Conservation (phyloP, 2,113 vertebrate species). For the Sinocyclocheilus grahami region DNA sequence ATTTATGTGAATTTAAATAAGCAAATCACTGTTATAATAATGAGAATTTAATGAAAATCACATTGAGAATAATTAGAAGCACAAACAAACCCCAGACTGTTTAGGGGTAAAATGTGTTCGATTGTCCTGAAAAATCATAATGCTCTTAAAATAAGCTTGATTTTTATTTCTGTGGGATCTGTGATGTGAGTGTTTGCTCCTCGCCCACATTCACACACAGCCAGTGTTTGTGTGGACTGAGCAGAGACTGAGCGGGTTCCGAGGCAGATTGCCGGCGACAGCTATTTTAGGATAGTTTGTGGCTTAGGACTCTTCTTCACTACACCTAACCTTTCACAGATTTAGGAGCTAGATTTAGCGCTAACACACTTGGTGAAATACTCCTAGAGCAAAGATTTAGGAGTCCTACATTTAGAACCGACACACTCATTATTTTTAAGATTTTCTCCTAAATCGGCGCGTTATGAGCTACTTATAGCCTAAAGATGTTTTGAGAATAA, state of each 20-base stretch:
- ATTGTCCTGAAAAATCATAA: background rate
- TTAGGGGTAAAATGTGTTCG: background rate
- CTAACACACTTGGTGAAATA: too few relatives aligned
- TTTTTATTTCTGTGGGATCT: background rate
- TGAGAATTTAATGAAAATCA: background rate
- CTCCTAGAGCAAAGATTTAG: too few relatives aligned
- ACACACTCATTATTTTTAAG: too few relatives aligned
- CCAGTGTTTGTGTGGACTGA: background rate
- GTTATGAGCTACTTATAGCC: too few relatives aligned
- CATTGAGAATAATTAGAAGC: background rate
- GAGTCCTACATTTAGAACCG: too few relatives aligned
- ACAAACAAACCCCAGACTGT: background rate
- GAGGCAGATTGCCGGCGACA: too few relatives aligned
- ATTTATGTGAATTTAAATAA: background rate
- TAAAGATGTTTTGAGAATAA: too few relatives aligned
- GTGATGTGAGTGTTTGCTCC: background rate
- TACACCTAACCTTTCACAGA: too few relatives aligned
- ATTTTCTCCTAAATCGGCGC: too few relatives aligned
- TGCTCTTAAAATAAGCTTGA: background rate
- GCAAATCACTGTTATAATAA: background rate
- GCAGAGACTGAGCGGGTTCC: slow-evolving; percentile 41
- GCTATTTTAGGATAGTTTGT: too few relatives aligned
- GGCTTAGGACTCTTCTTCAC: too few relatives aligned
- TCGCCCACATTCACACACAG: background rate
- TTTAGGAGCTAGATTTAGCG: too few relatives aligned